Evolutionary conservation across 30 jellyfish, hydroid and myxozoan species (phyloP).

Genomic region (Hydra vulgaris): DNA sequence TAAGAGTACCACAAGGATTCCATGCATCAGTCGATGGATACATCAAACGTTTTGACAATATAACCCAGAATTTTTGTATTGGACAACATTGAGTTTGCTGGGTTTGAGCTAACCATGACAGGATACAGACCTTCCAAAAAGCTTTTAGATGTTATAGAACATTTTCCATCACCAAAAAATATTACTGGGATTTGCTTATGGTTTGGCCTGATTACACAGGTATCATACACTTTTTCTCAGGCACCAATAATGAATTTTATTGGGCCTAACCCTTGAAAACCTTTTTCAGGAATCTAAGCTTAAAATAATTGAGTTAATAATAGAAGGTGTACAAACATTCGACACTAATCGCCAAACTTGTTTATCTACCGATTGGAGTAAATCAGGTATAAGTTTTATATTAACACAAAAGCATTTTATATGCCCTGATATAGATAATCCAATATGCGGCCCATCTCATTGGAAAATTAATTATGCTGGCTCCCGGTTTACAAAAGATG

Average conservation of each 20-base stretch:
- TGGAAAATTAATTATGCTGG: slow-evolving; percentile 57
- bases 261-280: background rate
- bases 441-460: slow-evolving; percentile 34
- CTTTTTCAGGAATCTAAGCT: slow-evolving; percentile 18
- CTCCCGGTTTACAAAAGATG: slow-evolving; percentile 41
- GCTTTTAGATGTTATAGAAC: slow-evolving; percentile 14
- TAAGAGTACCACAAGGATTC: slow-evolving; percentile 43
- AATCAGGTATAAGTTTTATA: slow-evolving; percentile 45
- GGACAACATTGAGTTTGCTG: slow-evolving; percentile 65
- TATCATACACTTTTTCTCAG: too few relatives aligned
- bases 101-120: slow-evolving; percentile 34
- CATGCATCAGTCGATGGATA: slow-evolving; percentile 51
- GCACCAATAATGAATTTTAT: too few relatives aligned
- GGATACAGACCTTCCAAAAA: slow-evolving; percentile 25
- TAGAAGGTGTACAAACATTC: slow-evolving; percentile 38
- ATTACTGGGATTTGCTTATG: slow-evolving; percentile 46
- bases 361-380: slow-evolving; percentile 43
- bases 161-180: too few relatives aligned
- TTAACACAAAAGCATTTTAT: slow-evolving; percentile 46
- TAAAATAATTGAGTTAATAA: too few relatives aligned
- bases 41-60: slow-evolving; percentile 40
- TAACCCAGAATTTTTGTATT: too few relatives aligned
- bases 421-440: slow-evolving; percentile 20
- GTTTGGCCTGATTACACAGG: slow-evolving; percentile 52
- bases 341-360: slow-evolving; percentile 42